These are phyloP conservation scores for Tenebrosternarchus preto DNA, from an alignment of 2,113 vertebrate genomes.

Conservation along the genomic window DNA sequence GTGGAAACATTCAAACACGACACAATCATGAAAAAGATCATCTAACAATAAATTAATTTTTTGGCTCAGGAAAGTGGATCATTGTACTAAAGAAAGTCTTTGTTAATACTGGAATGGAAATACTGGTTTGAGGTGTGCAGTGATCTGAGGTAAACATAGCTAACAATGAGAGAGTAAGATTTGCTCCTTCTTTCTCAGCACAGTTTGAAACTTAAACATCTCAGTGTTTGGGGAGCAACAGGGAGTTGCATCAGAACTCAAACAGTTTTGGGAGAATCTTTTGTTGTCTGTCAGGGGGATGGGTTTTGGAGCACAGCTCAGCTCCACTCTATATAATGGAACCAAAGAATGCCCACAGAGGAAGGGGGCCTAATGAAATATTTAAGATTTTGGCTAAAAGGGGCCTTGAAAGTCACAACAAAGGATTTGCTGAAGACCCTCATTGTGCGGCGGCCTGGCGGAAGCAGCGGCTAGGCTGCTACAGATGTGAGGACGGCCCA, in stretches of 20 bases:
- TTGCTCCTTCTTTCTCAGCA: constrained; percentile 44
- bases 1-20: not conserved
- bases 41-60: not conserved
- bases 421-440: constrained; percentile 74
- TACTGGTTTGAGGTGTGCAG: not conserved
- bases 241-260: constrained; percentile 62
- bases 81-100: not conserved
- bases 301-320: constrained; percentile 57
- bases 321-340: constrained; percentile 62
- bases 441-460: constrained; percentile 73
- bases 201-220: constrained; percentile 65
- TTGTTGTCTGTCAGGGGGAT: constrained; percentile 67
- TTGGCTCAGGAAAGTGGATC: not conserved
- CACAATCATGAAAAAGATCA: not conserved
- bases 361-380: constrained; percentile 84
- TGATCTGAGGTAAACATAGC: constrained; percentile 28
- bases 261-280: constrained; percentile 68
- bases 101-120: not conserved
- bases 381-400: constrained; percentile 82
- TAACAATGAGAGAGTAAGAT: constrained; percentile 46
- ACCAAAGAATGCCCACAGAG: constrained; percentile 61
- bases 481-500: constrained; percentile 82
- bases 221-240: constrained; percentile 64
- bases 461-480: constrained; percentile 78
- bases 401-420: constrained; percentile 78